Evolutionary conservation across 2,888 invertebrate genomes (phyloP), one percentile per base, ranked within the genome.

Genomic region (Napeogenes sylphis): DNA sequence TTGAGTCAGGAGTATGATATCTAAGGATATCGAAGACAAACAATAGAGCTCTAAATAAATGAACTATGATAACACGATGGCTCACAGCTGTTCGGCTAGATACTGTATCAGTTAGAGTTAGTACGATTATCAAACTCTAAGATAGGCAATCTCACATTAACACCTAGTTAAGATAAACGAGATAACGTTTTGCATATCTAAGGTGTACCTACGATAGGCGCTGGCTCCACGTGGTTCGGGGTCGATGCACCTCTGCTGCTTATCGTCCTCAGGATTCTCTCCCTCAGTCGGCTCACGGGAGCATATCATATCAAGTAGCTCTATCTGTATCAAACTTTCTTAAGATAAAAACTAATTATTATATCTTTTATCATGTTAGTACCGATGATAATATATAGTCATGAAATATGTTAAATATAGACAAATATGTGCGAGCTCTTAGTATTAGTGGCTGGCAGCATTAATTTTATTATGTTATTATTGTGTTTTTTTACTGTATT

Each of bases 131-230:
- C 88, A 81, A 76, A 80, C 79, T 79, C 77, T 82, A 80, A 88
- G 88, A 88, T 89, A 89, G 83, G 85, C 81, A 73, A 74, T 77
- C 81, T 78, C 84, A 84, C 83, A 88, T 89, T 88, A 88, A 79
- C 88, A 76, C 79, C 82, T 87, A 86, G 87, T 89, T 89, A 84
- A 89, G 88, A 90, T 90, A 90, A 87, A 85, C 73, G 75, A 88
- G 90, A 90, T 90, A 90, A 88, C 87, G 80, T 80, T 87, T 87
- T 84, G 87, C 89, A 86, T 89, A 87, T 88, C 85, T 87, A 67
- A 82, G 81, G 83, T 79, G 79, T 72, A 70, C 75, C 42, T 42
- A 42, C 76, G 84, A 84, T 83, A 84, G 75, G 68, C 66, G 64
- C 70, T 6, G 6, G 68, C 75, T 72, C 73, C 73, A 83, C 63